A percentile compares a stretch with the other conserved stretches of the same genome.
Evolutionary conservation across 2,888 invertebrate species (phyloP).

Genomic region (Phania funesta): DNA sequence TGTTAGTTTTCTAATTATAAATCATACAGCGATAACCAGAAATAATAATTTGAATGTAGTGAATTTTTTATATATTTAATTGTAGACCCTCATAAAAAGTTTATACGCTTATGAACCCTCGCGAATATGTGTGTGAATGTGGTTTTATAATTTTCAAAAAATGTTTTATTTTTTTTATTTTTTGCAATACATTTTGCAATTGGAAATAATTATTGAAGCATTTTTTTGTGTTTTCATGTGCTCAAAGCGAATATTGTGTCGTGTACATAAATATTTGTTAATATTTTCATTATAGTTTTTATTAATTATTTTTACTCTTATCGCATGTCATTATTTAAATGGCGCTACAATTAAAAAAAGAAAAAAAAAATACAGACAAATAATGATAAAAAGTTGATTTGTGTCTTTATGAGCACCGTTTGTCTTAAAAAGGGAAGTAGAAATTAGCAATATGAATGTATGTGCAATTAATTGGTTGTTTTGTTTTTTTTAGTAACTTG

Average conservation of each 20-base stretch:
- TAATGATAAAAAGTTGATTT: no score
- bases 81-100: constrained; percentile 8
- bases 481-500: no score
- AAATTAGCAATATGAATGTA: no score
- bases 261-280: not conserved
- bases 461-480: no score
- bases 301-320: constrained; percentile 16
- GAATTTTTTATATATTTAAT: not conserved
- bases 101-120: not conserved
- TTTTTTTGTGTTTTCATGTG: not conserved
- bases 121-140: constrained; percentile 27
- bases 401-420: not conserved
- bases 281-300: not conserved
- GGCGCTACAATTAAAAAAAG: constrained; percentile 4
- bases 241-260: no score
- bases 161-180: not conserved
- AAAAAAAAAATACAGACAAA: not conserved
- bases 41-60: constrained; percentile 31
- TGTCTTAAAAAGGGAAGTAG: no score
- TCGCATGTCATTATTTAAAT: constrained; percentile 18
- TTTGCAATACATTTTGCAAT: constrained; percentile 7
- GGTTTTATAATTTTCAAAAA: constrained; percentile 13
- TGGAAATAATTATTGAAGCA: constrained; percentile 4
- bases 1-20: constrained; percentile 46
- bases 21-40: constrained; percentile 44